These are phyloP conservation scores for Bubo blakistoni DNA, from an alignment of 2,113 vertebrate genomes.

Conservation along the genomic window DNA sequence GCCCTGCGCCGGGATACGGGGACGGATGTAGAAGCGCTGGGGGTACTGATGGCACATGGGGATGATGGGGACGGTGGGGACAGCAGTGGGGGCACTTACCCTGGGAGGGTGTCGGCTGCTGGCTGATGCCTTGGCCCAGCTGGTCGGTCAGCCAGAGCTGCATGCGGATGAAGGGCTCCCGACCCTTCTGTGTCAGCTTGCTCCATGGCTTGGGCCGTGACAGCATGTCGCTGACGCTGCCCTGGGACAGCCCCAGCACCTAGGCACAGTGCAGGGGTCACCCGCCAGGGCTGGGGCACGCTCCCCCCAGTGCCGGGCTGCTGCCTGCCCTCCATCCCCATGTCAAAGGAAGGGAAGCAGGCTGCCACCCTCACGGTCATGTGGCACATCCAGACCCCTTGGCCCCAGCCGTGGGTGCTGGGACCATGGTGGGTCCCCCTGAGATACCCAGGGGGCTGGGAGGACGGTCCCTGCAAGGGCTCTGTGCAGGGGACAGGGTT, in stretches of 20 bases:
- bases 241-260: conserved; percentile 97
- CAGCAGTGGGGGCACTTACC: conserved; percentile 65
- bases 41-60: neutral
- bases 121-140: conserved; percentile 85
- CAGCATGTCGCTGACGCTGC: conserved; percentile 98
- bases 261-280: neutral
- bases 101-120: conserved; percentile 77
- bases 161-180: conserved; percentile 98
- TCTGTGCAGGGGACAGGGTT: neutral
- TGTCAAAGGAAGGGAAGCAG: neutral
- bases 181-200: conserved; percentile 96
- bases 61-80: rapidly evolving
- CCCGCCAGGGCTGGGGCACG: rapidly evolving
- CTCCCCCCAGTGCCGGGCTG: rapidly evolving
- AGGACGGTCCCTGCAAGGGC: neutral
- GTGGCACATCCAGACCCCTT: rapidly evolving
- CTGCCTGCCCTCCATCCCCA: neutral
- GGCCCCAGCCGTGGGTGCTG: neutral
- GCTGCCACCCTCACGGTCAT: neutral
- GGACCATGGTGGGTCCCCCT: neutral
- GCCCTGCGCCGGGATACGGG: neutral
- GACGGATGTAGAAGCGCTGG: neutral
- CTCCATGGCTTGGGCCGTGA: conserved; percentile 98
- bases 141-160: conserved; percentile 96
- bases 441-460: neutral